Evolutionary conservation across 2,888 invertebrate genomes (phyloP).

Genomic region (Aleiodes leptofemur): DNA sequence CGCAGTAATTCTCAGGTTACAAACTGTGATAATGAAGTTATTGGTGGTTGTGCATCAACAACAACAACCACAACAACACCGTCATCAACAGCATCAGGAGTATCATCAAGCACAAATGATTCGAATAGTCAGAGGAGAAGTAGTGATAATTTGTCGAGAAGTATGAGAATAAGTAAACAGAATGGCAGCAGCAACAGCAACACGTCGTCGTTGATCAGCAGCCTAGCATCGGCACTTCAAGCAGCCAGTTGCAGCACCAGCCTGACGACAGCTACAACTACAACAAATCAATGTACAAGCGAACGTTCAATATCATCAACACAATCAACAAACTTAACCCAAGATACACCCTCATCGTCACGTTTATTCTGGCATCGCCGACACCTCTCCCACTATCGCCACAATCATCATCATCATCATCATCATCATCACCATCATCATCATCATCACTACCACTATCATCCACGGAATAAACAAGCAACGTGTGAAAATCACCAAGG

Average conservation of each 20-base stretch:
- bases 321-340: constrained; percentile 44
- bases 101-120: constrained; percentile 36
- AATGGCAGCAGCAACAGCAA: constrained; percentile 49
- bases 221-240: constrained; percentile 62
- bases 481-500: constrained; percentile 43
- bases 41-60: constrained; percentile 21
- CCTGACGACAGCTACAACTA: constrained; percentile 60
- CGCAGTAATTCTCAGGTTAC: not conserved
- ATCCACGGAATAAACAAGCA: constrained; percentile 61
- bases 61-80: constrained; percentile 31
- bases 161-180: constrained; percentile 51
- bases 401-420: constrained; percentile 63
- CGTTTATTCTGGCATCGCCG: constrained; percentile 33
- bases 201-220: constrained; percentile 63
- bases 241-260: constrained; percentile 62
- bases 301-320: constrained; percentile 49
- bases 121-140: constrained; percentile 30
- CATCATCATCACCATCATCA: constrained; percentile 63
- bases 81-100: constrained; percentile 22
- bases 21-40: not conserved
- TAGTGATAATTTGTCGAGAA: constrained; percentile 42
- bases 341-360: constrained; percentile 45
- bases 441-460: constrained; percentile 65
- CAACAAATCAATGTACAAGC: constrained; percentile 56
- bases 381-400: constrained; percentile 55